Conservation (phyloP, 2,113 vertebrate genomes). For the Xiphophorus hellerii region DNA sequence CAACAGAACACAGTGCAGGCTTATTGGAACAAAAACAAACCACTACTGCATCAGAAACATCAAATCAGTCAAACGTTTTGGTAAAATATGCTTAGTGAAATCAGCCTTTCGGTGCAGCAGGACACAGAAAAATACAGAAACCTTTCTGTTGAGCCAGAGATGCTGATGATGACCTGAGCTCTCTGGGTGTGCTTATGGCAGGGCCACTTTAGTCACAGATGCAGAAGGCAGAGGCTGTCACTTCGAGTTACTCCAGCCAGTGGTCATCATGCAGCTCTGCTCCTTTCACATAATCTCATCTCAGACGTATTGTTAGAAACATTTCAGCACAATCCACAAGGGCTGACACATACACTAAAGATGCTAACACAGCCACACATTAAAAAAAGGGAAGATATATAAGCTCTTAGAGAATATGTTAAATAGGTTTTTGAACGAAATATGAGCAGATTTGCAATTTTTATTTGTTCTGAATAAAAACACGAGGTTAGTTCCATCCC, state of each 20-base stretch:
- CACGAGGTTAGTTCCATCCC: slow-evolving; percentile 11
- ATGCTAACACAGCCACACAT: background rate
- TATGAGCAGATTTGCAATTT: background rate
- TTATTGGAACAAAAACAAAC: background rate
- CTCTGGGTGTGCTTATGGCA: slow-evolving; percentile 23
- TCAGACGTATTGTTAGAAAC: background rate
- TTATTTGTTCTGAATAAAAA: background rate
- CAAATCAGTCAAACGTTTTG: background rate
- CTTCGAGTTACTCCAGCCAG: slow-evolving; percentile 40
- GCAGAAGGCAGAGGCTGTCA: slow-evolving; percentile 41
- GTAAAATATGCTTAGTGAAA: slow-evolving; percentile 4
- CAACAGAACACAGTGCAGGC: too few species aligned
- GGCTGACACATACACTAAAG: background rate
- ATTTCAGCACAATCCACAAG: background rate
- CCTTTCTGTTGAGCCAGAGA: slow-evolving; percentile 16
- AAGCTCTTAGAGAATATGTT: too few species aligned
- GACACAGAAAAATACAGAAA: background rate
- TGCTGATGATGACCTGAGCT: slow-evolving; percentile 4
- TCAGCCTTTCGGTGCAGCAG: slow-evolving; percentile 6
- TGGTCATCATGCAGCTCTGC: slow-evolving; percentile 26
- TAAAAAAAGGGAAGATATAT: too few species aligned
- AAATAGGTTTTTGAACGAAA: background rate
- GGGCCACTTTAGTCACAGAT: slow-evolving; percentile 18
- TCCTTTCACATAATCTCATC: background rate
- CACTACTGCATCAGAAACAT: background rate